phyloP scores from a whole-genome alignment of 2,888 invertebrate genomes.

The Morpho helenor region DNA sequence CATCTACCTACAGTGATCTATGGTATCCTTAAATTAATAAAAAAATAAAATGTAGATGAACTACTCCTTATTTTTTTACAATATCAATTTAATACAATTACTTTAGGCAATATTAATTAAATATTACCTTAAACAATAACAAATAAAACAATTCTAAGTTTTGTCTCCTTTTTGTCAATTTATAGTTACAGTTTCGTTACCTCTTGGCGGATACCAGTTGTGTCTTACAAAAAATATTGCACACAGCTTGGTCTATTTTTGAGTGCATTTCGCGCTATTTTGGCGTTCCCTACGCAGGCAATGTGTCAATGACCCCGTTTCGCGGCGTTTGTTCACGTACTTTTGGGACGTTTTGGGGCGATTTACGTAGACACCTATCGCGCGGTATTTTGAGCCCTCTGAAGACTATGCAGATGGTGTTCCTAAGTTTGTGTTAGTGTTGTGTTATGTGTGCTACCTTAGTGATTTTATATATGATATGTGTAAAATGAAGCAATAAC shows the following conservation, averaged over 20 bases:
- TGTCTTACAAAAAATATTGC: conserved; percentile 74
- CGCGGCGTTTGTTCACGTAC: conserved; percentile 72
- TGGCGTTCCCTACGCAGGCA: conserved; percentile 74
- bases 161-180: too few relatives aligned
- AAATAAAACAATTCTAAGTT: too few relatives aligned
- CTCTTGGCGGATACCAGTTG: conserved; percentile 27
- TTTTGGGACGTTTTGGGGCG: conserved; percentile 74
- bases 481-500: too few relatives aligned
- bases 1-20: too few relatives aligned
- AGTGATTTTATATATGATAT: neutral
- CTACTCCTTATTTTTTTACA: too few relatives aligned
- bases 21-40: too few relatives aligned
- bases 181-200: too few relatives aligned
- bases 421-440: neutral
- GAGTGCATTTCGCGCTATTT: conserved; percentile 79
- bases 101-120: too few relatives aligned
- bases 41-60: too few relatives aligned
- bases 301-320: conserved; percentile 77
- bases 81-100: too few relatives aligned
- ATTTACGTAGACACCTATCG: conserved; percentile 36
- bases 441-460: neutral
- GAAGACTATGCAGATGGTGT: conserved; percentile 1
- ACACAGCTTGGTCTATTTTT: conserved; percentile 76
- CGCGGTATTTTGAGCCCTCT: conserved; percentile 15
- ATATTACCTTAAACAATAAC: too few relatives aligned